Evolutionary conservation across 92 coral and sea anemone species (phyloP).

Genomic region (Porites divaricata): DNA sequence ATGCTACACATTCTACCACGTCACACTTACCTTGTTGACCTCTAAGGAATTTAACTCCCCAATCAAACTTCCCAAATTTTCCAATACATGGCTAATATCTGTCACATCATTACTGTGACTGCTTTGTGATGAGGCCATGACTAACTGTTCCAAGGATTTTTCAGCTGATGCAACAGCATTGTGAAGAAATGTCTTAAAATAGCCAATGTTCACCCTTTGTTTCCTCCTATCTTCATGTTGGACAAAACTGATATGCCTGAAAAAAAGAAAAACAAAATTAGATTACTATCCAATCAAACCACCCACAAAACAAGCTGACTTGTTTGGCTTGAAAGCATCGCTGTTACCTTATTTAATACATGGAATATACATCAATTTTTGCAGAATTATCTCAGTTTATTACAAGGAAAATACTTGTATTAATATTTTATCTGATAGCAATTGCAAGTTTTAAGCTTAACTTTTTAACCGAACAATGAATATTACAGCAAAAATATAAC

Average conservation of each 20-base stretch:
- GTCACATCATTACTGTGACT: conserved; percentile 5
- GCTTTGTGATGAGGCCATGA: conserved; percentile 27
- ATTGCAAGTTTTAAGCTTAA: too few species aligned
- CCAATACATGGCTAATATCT: conserved; percentile 68
- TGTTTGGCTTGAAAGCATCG: not conserved
- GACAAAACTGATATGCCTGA: not conserved
- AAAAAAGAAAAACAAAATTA: conserved; percentile 7
- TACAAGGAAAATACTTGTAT: too few species aligned
- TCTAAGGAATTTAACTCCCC: conserved; percentile 71
- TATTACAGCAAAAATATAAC: too few species aligned
- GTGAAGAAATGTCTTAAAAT: not conserved
- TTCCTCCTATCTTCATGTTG: not conserved
- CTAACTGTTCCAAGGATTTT: conserved; percentile 19
- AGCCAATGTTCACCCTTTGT: not conserved
- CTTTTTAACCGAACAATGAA: too few species aligned
- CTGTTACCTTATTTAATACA: too few species aligned
- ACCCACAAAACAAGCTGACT: not conserved
- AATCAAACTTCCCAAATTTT: conserved; percentile 70
- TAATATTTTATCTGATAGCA: too few species aligned
- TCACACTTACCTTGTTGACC: conserved; percentile 12
- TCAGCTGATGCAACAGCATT: conserved; percentile 26
- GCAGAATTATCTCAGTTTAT: too few species aligned
- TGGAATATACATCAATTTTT: too few species aligned
- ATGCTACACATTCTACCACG: too few species aligned
- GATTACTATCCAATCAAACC: not conserved